phyloP scores from a whole-genome alignment of 2,113 vertebrate species.

The Pelmatolapia mariae region DNA sequence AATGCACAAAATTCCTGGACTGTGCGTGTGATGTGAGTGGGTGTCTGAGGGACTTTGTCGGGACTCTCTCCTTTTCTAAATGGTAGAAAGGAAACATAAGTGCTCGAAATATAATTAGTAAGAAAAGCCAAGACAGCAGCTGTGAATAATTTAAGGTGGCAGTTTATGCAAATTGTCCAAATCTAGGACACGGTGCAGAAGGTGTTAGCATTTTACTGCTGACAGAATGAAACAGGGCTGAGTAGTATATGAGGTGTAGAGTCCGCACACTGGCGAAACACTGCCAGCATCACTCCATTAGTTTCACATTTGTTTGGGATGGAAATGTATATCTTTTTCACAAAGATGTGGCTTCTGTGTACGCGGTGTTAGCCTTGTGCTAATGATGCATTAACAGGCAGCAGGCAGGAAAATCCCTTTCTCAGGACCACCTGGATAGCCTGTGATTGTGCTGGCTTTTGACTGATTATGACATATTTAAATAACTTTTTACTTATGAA shows the following conservation, averaged over 20 bases:
- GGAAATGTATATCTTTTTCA: not conserved
- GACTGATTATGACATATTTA: not conserved
- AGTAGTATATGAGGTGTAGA: constrained; percentile 33
- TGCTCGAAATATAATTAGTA: constrained; percentile 65
- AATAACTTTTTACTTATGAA: not conserved
- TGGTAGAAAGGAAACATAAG: constrained; percentile 18
- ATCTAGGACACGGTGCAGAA: constrained; percentile 61
- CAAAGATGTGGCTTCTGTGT: not conserved
- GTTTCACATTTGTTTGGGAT: constrained; percentile 31
- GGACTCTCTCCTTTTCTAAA: constrained; percentile 11
- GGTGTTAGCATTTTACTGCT: constrained; percentile 59
- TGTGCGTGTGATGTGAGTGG: not conserved
- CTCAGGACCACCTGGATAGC: not conserved
- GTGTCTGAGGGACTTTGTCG: not conserved
- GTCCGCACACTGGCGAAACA: constrained; percentile 1
- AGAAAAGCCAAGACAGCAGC: constrained; percentile 62
- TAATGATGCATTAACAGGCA: constrained; percentile 24
- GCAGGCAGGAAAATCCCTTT: not conserved
- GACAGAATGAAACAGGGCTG: constrained; percentile 44
- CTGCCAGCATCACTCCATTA: constrained; percentile 35
- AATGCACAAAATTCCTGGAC: not conserved
- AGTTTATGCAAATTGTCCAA: constrained; percentile 67
- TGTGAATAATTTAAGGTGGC: constrained; percentile 69
- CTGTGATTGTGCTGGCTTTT: not conserved
- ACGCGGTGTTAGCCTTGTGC: not conserved